Evolutionary conservation across 2,113 vertebrate species (phyloP), one percentile per base, ranked within the genome.

Genomic region (Antechinus stuartii): DNA sequence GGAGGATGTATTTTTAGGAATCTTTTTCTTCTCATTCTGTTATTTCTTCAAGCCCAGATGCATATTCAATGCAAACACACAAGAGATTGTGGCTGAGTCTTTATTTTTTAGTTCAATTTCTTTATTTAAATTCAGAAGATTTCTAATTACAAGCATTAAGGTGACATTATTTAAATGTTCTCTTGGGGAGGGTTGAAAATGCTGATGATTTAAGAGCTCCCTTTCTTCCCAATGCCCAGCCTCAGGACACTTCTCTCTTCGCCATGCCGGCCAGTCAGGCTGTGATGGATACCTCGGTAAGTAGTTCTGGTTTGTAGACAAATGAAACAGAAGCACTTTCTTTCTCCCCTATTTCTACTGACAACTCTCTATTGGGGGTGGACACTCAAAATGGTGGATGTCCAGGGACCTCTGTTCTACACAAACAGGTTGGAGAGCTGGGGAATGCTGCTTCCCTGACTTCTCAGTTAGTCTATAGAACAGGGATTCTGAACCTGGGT

Each of bases 221-320:
- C 96, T 95, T 95, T 93, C 92, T 89, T 0, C 26, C 57, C 8
- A 30, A 90, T 97, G 95, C 97, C 90, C 92, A 0, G 98, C 90
- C 97, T 97, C 99, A 99, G 96, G 97, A 98, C 53, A 98, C 98
- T 9, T 98, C 99, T 91, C 97, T 98, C 56, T 99, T 99, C 97
- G 98, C 98, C 91, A 97, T 98, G 14, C 99, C 99, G 91, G 97
- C 98, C 92, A 97, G 98, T 89, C 98, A 99, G 95, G 98, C 97
- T 95, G 95, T 98, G 94, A 94, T 99, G 95, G 98, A 99, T 96
- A 97, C 98, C 89, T 98, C 99, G 99, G 99, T 99, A 98, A 99
- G 99, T 98, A 95, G n/a, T 42, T 94, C 97, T 53, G 23, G 2
- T 42, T 56, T 90, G 16, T 96, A 95, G 96, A 94, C 93, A 68